Evolutionary conservation across 2,797 vertebrate species (phyloP).

Genomic region (Syndactyla subalaris): DNA sequence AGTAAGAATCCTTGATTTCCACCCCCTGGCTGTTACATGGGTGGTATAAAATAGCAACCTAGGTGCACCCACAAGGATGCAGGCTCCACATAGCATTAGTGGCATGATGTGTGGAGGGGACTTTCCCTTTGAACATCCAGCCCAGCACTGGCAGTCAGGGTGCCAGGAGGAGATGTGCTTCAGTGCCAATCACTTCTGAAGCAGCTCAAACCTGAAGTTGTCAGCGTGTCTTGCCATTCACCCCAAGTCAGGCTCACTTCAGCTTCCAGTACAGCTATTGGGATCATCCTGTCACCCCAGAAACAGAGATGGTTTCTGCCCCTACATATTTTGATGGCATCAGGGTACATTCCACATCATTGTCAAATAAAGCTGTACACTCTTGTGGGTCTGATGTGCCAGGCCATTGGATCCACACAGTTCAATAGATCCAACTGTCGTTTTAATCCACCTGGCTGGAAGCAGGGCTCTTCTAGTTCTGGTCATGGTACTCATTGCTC

Average conservation of each 20-base stretch:
- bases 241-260: not conserved
- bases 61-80: too few species aligned
- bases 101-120: too few species aligned
- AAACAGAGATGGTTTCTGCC: not conserved
- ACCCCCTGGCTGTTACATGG: too few species aligned
- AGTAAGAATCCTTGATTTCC: too few species aligned
- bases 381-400: not conserved
- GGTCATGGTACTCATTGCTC: not conserved
- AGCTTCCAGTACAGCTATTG: not conserved
- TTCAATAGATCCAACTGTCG: not conserved
- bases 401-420: too few species aligned
- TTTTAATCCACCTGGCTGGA: not conserved
- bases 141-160: too few species aligned
- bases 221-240: not conserved
- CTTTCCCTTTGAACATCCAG: too few species aligned
- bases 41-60: too few species aligned
- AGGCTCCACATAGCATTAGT: too few species aligned
- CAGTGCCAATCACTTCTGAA: too few species aligned
- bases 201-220: too few species aligned
- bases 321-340: not conserved
- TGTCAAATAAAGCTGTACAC: not conserved
- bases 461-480: not conserved
- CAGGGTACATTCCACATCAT: not conserved
- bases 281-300: not conserved
- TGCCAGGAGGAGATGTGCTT: too few species aligned